Evolutionary conservation across 2,797 vertebrate genomes (phyloP).

Genomic region (Pangasius krempfi): DNA sequence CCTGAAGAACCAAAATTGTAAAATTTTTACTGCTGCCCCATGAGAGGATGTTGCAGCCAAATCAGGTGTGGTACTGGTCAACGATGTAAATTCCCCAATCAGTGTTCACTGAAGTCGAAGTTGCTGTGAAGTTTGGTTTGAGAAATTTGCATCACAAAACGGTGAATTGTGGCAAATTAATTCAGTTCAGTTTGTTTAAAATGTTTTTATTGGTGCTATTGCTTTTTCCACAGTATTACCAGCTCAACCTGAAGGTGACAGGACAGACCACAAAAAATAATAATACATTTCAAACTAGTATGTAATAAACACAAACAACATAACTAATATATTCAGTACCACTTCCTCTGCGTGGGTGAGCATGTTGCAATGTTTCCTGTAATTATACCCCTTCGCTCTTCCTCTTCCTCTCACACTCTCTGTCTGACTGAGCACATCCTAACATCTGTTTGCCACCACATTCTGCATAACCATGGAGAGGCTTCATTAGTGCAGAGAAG

Average conservation of each 20-base stretch:
- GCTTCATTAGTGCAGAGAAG: slow-evolving; percentile 30
- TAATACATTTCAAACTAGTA: not conserved
- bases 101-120: not conserved
- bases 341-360: not conserved
- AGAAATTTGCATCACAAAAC: not conserved
- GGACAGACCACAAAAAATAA: not conserved
- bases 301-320: not conserved
- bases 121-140: not conserved
- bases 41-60: not conserved
- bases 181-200: not conserved
- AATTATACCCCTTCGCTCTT: slow-evolving; percentile 21
- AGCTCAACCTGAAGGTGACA: not conserved
- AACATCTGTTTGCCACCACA: slow-evolving; percentile 3
- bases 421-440: slow-evolving; percentile 11
- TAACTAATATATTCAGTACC: not conserved
- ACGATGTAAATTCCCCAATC: not conserved
- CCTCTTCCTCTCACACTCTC: not conserved
- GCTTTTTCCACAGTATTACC: not conserved
- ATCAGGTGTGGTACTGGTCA: not conserved
- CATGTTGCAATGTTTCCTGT: slow-evolving; percentile 4
- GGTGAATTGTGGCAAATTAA: not conserved
- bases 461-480: slow-evolving; percentile 10
- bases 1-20: not conserved
- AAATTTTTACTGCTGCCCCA: not conserved
- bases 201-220: not conserved